Evolutionary conservation across 1,140 invertebrate species (phyloP), one percentile per base, ranked within the genome.

Genomic region (Drosophila grimshawi): DNA sequence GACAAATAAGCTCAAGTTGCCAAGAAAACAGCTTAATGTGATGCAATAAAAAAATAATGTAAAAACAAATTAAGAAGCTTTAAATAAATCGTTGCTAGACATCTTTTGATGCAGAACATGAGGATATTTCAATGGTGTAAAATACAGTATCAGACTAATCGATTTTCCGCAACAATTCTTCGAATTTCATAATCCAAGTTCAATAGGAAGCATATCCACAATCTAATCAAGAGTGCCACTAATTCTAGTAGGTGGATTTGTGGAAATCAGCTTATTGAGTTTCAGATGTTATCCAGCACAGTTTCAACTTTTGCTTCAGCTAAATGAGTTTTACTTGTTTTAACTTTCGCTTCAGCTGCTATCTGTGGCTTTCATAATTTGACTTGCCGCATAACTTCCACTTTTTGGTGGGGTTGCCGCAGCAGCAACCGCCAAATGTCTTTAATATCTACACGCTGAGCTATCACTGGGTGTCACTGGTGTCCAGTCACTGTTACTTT

Each of bases 381-480:
- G 52, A 68, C 49, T 67, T 53, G 35, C 11, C 49, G 41, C 60
- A 56, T 64, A 70, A 59, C 69, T 57, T 66, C 51, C 59, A 65
- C 60, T 72, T 69, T 82, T 46, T 53, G n/a, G 10, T 5, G 51
- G 10, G n/a, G n/a, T 6, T 30, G 3, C 5, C 2, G 7, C 4
- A 5, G 19, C 5, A n/a, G 33, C 35, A 11, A 48, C 19, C 29
- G 45, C 4, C 2, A 63, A 55, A 52, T 55, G 49, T 43, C 48
- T 37, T 53, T 56, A 37, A 30, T 80, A 73, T 63, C 73, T 80
- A 30, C 43, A 11, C 43, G 33, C 48, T 68, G 79, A 64, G 76
- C 71, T 73, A 76, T 86, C 66, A 61, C 68, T 70, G 60, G 66
- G 51, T 57, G 62, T 19, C 19, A 19, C 51, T 52, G 60, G 53